Conservation (phyloP, 2,797 vertebrate genomes). For the Varecia variegata region DNA sequence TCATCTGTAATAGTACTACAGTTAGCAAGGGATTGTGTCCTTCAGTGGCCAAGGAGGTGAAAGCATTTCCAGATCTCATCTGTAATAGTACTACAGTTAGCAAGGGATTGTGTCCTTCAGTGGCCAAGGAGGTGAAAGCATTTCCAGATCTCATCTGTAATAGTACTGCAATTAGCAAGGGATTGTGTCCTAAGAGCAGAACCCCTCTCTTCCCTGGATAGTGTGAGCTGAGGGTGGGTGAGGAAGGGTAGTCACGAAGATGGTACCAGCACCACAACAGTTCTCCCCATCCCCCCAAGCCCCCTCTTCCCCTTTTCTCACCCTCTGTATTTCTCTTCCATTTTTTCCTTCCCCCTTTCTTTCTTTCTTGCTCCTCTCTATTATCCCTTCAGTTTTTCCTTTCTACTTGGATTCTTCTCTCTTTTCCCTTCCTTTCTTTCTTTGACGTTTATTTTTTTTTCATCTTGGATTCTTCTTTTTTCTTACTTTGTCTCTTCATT, state of each 20-base stretch:
- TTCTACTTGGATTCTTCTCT: not conserved
- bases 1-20: too few relatives aligned
- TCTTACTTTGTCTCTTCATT: not conserved
- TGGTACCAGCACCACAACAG: not conserved
- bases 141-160: not conserved
- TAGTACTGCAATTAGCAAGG: not conserved
- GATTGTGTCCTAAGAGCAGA: not conserved
- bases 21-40: too few relatives aligned
- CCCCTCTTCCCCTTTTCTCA: not conserved
- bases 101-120: too few relatives aligned
- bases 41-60: too few relatives aligned
- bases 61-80: too few relatives aligned
- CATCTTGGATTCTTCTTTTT: not conserved
- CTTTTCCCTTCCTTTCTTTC: not conserved
- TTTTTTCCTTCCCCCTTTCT: not conserved
- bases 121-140: not conserved
- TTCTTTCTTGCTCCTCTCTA: not conserved
- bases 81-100: too few relatives aligned
- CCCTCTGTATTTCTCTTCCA: not conserved
- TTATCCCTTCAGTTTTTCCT: not conserved
- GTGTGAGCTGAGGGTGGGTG: not conserved
- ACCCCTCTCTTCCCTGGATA: not conserved
- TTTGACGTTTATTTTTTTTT: not conserved
- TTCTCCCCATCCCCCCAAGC: not conserved
- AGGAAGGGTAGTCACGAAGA: not conserved